phyloP scores from a whole-genome alignment of 2,888 invertebrate genomes.

The Polietes domitor region DNA sequence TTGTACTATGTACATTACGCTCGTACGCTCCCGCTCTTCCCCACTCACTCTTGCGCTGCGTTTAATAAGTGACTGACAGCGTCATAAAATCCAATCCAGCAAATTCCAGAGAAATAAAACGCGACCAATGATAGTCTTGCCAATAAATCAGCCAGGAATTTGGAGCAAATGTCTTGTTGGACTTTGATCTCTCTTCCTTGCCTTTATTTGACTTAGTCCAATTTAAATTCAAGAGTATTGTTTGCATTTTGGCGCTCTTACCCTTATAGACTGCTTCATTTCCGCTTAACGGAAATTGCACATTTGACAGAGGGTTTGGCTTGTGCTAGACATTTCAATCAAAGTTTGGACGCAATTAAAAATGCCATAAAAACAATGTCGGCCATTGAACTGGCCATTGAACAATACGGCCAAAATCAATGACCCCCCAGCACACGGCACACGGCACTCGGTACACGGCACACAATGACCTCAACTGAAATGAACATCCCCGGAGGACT shows the following conservation, averaged over 20 bases:
- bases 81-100: slow-evolving; percentile 1
- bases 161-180: too few relatives aligned
- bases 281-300: slow-evolving; percentile 10
- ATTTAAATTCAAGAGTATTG: too few relatives aligned
- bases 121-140: neutral
- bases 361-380: neutral
- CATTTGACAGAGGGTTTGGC: neutral
- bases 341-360: neutral
- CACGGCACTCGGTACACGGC: too few relatives aligned
- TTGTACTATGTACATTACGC: too few relatives aligned
- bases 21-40: too few relatives aligned
- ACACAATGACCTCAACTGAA: neutral
- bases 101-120: too few relatives aligned
- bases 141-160: too few relatives aligned
- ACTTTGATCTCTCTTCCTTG: too few relatives aligned
- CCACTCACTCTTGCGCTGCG: too few relatives aligned
- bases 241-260: too few relatives aligned
- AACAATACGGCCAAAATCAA: neutral
- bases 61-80: neutral
- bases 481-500: neutral
- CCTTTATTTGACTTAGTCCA: too few relatives aligned
- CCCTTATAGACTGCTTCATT: neutral
- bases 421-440: neutral
- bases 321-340: slow-evolving; percentile 2
- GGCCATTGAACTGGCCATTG: slow-evolving; percentile 1